These are phyloP conservation scores for Oryzias woworae DNA, from an alignment of 2,113 vertebrate species.

Conservation along the genomic window DNA sequence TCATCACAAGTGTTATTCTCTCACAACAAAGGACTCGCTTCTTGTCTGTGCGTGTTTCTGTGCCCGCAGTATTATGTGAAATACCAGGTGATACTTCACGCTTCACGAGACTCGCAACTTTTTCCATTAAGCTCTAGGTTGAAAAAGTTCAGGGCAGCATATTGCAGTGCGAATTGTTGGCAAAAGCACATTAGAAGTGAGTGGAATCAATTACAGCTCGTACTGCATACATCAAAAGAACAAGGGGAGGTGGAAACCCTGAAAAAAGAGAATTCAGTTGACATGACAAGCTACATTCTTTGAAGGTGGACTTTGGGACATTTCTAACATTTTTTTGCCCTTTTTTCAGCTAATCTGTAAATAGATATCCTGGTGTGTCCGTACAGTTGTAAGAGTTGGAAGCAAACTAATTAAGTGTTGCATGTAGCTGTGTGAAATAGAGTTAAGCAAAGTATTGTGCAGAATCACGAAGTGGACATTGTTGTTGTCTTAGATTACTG, in stretches of 20 bases:
- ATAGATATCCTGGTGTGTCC: slow-evolving; percentile 31
- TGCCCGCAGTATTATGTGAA: slow-evolving; percentile 52
- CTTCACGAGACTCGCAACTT: slow-evolving; percentile 59
- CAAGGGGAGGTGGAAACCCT: slow-evolving; percentile 59
- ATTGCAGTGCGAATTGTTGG: slow-evolving; percentile 70
- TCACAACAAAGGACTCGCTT: slow-evolving; percentile 19
- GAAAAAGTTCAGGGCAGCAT: slow-evolving; percentile 63
- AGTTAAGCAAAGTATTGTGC: slow-evolving; percentile 26
- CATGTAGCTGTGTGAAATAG: slow-evolving; percentile 15
- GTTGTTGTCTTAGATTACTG: slow-evolving; percentile 18
- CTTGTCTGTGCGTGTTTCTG: slow-evolving; percentile 27
- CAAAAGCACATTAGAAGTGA: slow-evolving; percentile 67
- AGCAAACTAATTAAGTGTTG: slow-evolving; percentile 57
- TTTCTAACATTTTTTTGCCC: slow-evolving; percentile 40
- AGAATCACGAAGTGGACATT: slow-evolving; percentile 16
- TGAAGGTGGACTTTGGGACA: slow-evolving; percentile 55
- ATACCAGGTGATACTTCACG: slow-evolving; percentile 69
- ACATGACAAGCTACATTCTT: slow-evolving; percentile 60
- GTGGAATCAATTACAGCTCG: slow-evolving; percentile 73
- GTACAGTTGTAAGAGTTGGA: slow-evolving; percentile 32
- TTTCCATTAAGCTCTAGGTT: slow-evolving; percentile 68
- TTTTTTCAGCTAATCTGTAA: slow-evolving; percentile 38
- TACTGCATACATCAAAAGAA: slow-evolving; percentile 74
- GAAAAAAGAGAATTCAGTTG: slow-evolving; percentile 53
- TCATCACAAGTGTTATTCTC: slow-evolving; percentile 44